Evolutionary conservation across 2,888 invertebrate species (phyloP).

Genomic region (Nezara viridula): DNA sequence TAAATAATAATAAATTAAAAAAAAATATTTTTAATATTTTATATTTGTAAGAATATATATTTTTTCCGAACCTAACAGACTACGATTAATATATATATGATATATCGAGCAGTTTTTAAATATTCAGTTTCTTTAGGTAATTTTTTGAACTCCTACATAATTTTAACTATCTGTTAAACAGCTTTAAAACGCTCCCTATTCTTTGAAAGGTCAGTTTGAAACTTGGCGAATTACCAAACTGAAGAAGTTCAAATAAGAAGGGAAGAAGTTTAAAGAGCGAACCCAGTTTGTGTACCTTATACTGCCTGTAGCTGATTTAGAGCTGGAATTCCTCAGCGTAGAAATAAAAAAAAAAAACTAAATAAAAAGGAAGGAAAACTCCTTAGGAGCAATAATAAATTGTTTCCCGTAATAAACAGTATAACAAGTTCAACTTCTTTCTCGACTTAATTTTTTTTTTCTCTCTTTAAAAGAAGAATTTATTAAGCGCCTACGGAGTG

Average conservation of each 20-base stretch:
- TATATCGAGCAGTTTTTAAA: no score
- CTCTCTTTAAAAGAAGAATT: background rate
- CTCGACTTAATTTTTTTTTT: background rate
- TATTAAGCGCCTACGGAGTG: background rate
- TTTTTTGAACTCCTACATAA: background rate
- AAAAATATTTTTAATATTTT: no score
- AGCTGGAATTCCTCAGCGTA: background rate
- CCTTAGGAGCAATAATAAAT: background rate
- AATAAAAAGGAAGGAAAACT: background rate
- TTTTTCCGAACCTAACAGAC: no score
- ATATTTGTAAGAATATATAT: no score
- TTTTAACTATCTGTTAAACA: background rate
- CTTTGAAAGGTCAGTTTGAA: background rate
- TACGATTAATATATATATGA: no score
- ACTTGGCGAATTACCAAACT: background rate
- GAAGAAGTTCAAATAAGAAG: background rate
- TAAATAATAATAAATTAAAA: no score
- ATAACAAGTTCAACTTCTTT: background rate
- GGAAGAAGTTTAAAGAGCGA: background rate
- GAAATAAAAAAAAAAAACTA: background rate
- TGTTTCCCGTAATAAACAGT: background rate
- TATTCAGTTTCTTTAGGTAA: background rate
- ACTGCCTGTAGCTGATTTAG: background rate
- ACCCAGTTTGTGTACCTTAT: constrained; percentile 7
- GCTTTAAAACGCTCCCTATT: background rate